Base-by-base conservation (phyloP, 2,888 invertebrate genomes). In the Gonocerus acuteangulatus region DNA sequence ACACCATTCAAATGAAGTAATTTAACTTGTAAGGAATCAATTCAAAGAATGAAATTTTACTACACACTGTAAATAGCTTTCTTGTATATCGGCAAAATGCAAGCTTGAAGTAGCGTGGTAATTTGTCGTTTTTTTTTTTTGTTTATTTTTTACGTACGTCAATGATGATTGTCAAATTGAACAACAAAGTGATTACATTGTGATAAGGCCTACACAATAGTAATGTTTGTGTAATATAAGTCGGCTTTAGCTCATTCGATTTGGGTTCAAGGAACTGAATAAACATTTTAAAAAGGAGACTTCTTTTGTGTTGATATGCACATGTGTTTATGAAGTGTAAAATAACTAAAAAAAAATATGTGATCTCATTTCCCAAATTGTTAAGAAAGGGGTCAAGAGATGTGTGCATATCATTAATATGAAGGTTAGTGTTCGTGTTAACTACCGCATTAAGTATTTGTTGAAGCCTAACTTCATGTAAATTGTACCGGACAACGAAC, bases 11-110 rank as follows among this genome's bases (percentile, higher is more conserved):
- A 21, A 54, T 54, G 22, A 44, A 54, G 42, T 39, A 54, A 54
- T 22, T 27, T 57, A 44, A 42, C 19, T 32, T 44, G 21, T 11
- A 47, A 32, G 21, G 32, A 21, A 45, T 42, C 16, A 45, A 57
- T 32, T 36, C 27, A 18, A 57, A 32, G 57, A 47, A n/a, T 9
- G 22, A 57, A 45, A 15, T 44, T 47, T 32, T 57, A 57, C 42
- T 57, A 48, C 48, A 59, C 48, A 48, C 34, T 59, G 59, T 59
- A 59, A 48, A 59, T 59, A 59, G 59, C 59, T 59, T 59, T 59
- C 59, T 59, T 59, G 57, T 57, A 57, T 57, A 57, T 57, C 47
- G 57, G 47, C 57, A 57, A 45, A 54, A 57, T 57, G 57, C 57
- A 57, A 57, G 57, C 57, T 47, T 54, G 15, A 54, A 54, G 54